Base-by-base conservation (phyloP, 2,113 vertebrate genomes). In the Hipposideros armiger region DNA sequence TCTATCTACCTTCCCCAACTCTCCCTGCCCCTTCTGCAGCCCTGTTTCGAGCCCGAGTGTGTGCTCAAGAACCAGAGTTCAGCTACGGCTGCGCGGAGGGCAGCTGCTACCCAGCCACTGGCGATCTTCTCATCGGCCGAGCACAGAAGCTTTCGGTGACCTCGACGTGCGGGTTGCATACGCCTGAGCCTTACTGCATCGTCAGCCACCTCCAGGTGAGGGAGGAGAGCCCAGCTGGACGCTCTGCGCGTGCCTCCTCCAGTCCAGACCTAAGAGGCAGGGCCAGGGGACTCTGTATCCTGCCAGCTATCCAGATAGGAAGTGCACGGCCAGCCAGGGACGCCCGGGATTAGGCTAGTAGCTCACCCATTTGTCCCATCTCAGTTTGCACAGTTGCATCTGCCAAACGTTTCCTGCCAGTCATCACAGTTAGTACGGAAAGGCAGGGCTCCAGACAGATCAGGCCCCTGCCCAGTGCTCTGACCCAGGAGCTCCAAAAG, bases 181-280 rank as follows among this genome's bases (percentile, higher is more conserved):
- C 97, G 40, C 99, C 99, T 0, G 99, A 99, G 87, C 99, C 99
- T 0, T 99, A 99, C 97, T 99, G 99, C 97, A 99, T 99, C 30
- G 99, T 99, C 97, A 99, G 99, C 98, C 99, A 99, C 97, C 98
- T 99, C 93, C 99, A 99, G 99, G 99, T 99, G 98, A 98, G 98
- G n/a, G 30, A 16, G 0, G 58, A 67, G 67, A 30, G 32, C 9
- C 6, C 13, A 10, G 10, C 20, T 36, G 26, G 7, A 22, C 19
- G 40, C 40, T 56, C 62, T 50, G 42, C 24, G 11, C 3, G n/a
- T 16, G 16, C 66, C 28, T 28, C 60, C 72, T 82, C n/a, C 14
- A 0, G 40, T 30, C 52, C n/a, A 11, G 47, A 66, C 69, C 14
- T 1, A n/a, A 50, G 47, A 42, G 42, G 72, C 47, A 9, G 62